Conservation (phyloP, 2,888 invertebrate species). For the Lydus trimaculatus region DNA sequence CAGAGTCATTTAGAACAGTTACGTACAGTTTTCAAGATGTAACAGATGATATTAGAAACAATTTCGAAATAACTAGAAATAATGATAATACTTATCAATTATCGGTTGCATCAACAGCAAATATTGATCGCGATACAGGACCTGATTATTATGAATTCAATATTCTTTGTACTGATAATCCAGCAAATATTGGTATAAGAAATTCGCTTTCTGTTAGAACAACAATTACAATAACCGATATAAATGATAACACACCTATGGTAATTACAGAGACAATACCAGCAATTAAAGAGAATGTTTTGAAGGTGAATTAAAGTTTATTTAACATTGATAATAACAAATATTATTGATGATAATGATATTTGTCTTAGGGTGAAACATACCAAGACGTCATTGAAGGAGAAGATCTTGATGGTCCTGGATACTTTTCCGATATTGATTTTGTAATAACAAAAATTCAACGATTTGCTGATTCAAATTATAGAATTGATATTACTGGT, state of each 20-base stretch:
- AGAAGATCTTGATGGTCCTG: conserved; percentile 64
- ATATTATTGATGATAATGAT: neutral
- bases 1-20: conserved; percentile 64
- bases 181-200: neutral
- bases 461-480: conserved; percentile 25
- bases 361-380: conserved; percentile 27
- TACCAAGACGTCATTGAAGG: conserved; percentile 58
- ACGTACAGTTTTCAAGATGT: conserved; percentile 64
- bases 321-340: neutral
- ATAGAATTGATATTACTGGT: conserved; percentile 30
- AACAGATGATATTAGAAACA: neutral
- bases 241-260: conserved; percentile 69
- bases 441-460: conserved; percentile 49
- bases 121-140: neutral
- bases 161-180: neutral
- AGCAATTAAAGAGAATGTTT: conserved; percentile 14
- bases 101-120: neutral
- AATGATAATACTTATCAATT: neutral
- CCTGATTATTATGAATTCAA: neutral
- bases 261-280: conserved; percentile 48
- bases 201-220: conserved; percentile 53
- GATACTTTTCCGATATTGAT: conserved; percentile 46
- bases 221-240: conserved; percentile 64
- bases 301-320: neutral
- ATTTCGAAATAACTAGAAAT: neutral